Evolutionary conservation across 2,888 invertebrate genomes (phyloP), one percentile per base, ranked within the genome.

Genomic region (Tridacna gigas): DNA sequence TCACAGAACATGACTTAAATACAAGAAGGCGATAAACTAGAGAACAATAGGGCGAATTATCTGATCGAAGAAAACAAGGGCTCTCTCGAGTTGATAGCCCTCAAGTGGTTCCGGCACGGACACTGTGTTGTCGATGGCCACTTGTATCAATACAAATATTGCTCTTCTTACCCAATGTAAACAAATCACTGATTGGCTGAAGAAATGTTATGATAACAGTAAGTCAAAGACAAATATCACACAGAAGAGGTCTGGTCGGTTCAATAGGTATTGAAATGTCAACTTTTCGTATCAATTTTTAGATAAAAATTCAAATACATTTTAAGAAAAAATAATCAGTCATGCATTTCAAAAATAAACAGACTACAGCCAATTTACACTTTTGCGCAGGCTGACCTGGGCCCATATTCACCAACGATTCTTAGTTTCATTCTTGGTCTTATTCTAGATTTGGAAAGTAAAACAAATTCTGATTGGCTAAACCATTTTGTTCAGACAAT

Each of bases 171-270:
- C 22, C 25, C 11, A 25, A 51, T 48, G 51, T 51, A 71, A 71
- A 71, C 71, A 71, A 25, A 71, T 5, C 47, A 71, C 20, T 25
- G 71, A 71, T 71, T 71, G 71, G 71, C 25, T 25, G 51, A 51
- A 71, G 51, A 51, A 71, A 71, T 51, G 37, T 71, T 71, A 51
- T 71, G 51, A 71, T 51, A 71, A 47, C 71, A 71, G 7, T 71
- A 71, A 71, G 71, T 71, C 71, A 71, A 25, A 51, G 48, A 47
- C 51, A 71, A 71, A 71, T 71, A 71, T 22, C 13, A 18, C 48
- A 1, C 22, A 15, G 25, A 26, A 26, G 22, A 12, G 25, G 51
- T 25, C 51, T 4, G 18, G 51, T 20, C 1, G 7, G 15, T 48
- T 22, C 67, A 67, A 51, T 47, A 71, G 51, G 71, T 71, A 71